phyloP scores from a whole-genome alignment of 2,888 invertebrate species.

The Cordylochernes scorpioides region DNA sequence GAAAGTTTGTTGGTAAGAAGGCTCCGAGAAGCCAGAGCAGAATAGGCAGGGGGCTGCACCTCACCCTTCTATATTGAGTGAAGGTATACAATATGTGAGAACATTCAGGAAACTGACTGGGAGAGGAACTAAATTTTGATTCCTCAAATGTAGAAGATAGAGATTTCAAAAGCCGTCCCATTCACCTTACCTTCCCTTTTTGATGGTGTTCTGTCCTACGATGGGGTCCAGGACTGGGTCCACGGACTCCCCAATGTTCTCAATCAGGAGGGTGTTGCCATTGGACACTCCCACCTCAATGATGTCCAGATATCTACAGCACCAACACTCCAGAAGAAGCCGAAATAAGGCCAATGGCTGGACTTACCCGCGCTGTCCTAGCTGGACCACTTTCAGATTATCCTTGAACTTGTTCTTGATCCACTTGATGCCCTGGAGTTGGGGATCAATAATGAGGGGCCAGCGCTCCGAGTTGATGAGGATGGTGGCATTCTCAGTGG shows the following conservation, averaged over 20 bases:
- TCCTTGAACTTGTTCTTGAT: conserved; percentile 77
- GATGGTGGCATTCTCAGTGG: conserved; percentile 87
- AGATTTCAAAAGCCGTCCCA: no score
- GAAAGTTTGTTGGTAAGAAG: no score
- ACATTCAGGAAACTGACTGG: no score
- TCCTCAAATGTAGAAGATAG: no score
- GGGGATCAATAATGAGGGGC: conserved; percentile 88
- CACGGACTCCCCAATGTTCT: conserved; percentile 71
- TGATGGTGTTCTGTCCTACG: conserved; percentile 68
- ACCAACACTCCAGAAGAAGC: no score
- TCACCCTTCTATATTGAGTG: no score
- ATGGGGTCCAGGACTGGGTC: conserved; percentile 79
- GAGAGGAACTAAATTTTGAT: no score
- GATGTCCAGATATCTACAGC: conserved; percentile 47
- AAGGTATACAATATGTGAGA: no score
- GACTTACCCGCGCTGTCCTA: conserved; percentile 72
- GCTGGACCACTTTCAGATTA: conserved; percentile 46
- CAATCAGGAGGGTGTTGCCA: conserved; percentile 62
- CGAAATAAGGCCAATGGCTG: no score
- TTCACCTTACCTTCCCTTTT: conserved; percentile 63
- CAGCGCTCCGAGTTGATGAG: conserved; percentile 74
- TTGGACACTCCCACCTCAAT: conserved; percentile 44
- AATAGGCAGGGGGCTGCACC: no score
- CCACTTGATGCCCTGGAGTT: conserved; percentile 88
- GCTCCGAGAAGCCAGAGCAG: no score